Base-by-base conservation (phyloP, 2,888 invertebrate species). In the Octodonta nipae region DNA sequence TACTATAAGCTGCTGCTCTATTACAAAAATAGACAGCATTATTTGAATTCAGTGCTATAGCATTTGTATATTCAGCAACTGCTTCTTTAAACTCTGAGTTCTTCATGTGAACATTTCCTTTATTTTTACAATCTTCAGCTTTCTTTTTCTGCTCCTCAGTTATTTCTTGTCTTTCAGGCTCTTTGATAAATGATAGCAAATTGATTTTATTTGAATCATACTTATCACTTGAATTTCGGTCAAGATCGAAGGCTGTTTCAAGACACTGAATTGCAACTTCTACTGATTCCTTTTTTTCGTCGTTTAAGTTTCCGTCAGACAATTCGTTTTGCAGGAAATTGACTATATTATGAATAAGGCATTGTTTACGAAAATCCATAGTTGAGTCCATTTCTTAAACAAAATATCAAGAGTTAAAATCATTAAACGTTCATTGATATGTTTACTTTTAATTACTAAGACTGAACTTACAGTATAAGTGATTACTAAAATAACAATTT, bases 21-120 rank as follows among this genome's bases (percentile, higher is more conserved):
- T 98, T 98, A 60, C 95, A 93, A 60, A 86, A 96, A 64, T 84
- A 96, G 15, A 96, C 87, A 1, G 95, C 82, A 66, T 95, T 95
- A 39, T 73, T 72, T 13, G 80, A 76, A 58, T 93, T 87, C 35
- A 89, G 65, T 48, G 78, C 71, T 43, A 98, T 87, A 7, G 96
- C 95, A 69, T 70, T 71, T 39, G 85, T 75, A 58, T 95, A 95
- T 49, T 78, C 75, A 8, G 75, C 70, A 17, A 92, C 63, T 8
- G 95, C 95, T 55, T 88, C 88, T 13, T 71, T 66, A 54, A 73
- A 77, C 47, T 80, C 76, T 37, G 83, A 79, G 16, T 71, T 70
- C 58, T 86, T 88, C 88, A 96, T 91, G n/a, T 83, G 66, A 28
- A 74, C 70, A 61, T 85, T 87, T 40, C 92, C 93, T 55, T 82